Conservation (phyloP, 2,888 invertebrate species). For the Lasioglossum morio region DNA sequence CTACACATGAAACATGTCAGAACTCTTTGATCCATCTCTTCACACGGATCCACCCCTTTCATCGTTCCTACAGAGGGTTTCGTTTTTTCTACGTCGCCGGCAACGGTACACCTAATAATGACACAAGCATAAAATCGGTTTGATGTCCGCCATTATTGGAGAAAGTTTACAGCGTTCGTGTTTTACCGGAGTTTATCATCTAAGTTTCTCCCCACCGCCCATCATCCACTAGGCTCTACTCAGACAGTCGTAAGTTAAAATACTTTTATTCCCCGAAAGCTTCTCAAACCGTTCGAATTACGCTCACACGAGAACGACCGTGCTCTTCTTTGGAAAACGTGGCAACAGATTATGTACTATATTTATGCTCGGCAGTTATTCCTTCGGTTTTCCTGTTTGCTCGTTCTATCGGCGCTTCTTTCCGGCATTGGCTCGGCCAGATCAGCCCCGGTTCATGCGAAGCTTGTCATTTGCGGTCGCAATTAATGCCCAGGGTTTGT, state of each 20-base stretch:
- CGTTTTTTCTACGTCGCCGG: constrained; percentile 47
- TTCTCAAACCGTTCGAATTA: constrained; percentile 56
- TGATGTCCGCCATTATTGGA: constrained; percentile 80
- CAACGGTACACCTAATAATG: constrained; percentile 71
- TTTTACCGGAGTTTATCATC: constrained; percentile 80
- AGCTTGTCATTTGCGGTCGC: constrained; percentile 6
- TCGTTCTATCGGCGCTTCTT: not conserved
- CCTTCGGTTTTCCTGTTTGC: constrained; percentile 7
- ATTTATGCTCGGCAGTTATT: not conserved
- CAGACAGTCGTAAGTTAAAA: constrained; percentile 58
- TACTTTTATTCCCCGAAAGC: constrained; percentile 57
- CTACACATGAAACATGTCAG: no score
- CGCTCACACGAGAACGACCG: constrained; percentile 23
- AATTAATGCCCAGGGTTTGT: not conserved
- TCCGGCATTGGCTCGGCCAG: not conserved
- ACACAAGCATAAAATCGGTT: constrained; percentile 76
- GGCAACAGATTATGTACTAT: not conserved
- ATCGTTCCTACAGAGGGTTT: not conserved
- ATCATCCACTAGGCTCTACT: constrained; percentile 62
- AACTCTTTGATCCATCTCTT: not conserved
- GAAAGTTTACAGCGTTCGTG: constrained; percentile 79
- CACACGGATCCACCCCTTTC: not conserved
- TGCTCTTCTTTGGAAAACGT: not conserved
- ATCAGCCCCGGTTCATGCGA: not conserved
- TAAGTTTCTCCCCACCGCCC: constrained; percentile 48